Base-by-base conservation (phyloP, 2,888 invertebrate species). In the Uropetala carovei region DNA sequence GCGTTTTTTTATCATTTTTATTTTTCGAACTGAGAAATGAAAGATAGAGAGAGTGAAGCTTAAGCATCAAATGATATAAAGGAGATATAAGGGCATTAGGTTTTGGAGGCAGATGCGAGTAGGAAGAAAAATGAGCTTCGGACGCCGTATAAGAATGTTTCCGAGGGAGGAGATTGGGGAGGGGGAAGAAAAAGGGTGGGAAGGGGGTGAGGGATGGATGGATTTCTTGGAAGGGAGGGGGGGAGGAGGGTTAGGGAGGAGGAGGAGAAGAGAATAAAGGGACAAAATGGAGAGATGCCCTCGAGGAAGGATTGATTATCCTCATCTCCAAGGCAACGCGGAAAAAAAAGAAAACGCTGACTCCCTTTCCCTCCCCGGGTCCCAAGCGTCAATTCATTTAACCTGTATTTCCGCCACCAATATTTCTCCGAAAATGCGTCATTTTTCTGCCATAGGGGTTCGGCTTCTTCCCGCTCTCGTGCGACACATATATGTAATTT, bases 51-150 rank as follows among this genome's bases (percentile, higher is more conserved):
- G 9, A 22, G 7, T 9, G 68, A 68, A 68, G 9, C 7, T n/a
- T 18, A n/a, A 64, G 18, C 64, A 14, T n/a, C 7, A n/a, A 68
- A 18, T 22, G 68, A n/a, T 68, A 68, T 68, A 68, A n/a, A 68
- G 68, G n/a, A 68, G 68, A 68, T 68, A n/a, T 68, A 68, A n/a
- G n/a, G 68, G 68, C 68, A 68, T 68, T 68, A 68, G 68, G 64
- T 8, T 64, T 64, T n/a, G 64, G 64, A 13, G 60, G 60, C 60
- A 60, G 43, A 43, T 43, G 43, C 43, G 43, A 43, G 60, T 60
- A 68, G n/a, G 68, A 68, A 68, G 68, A 68, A 68, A 68, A 68
- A 68, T 68, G 68, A 68, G 68, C 68, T n/a, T n/a, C 68, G 68
- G 68, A 8, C 68, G 7, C n/a, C 68, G 68, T 68, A 68, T 68